Evolutionary conservation across 2,888 invertebrate species (phyloP), one percentile per base, ranked within the genome.

Genomic region (Kuschelorhynchus macadamiae): DNA sequence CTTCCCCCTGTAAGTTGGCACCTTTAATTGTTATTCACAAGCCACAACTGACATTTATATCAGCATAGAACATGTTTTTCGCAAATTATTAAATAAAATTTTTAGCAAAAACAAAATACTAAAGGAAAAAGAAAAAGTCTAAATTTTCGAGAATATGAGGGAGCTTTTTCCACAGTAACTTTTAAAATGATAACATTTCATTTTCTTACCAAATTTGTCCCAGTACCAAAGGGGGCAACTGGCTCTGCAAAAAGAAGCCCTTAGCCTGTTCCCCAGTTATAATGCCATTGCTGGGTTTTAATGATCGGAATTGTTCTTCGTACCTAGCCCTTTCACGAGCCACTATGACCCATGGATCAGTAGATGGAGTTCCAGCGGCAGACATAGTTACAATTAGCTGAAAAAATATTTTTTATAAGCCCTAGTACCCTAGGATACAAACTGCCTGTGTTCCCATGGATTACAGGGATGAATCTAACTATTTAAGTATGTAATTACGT

Each of bases 221-320:
- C 42, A 99, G 87, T 56, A 96, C 86, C 1, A 90, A 87, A 0
- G 97, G 95, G 4, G 97, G 94, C 71, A 99, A 86, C 79, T 96
- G 96, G 0, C 97, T 96, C 85, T 91, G 85, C 70, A 98, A 85
- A 80, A 99, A 91, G 81, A 98, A 96, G 53, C 93, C 91, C 84
- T 97, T 95, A 0, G 97, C 98, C 80, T 96, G 96, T 62, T 92
- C 94, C 0, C 96, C 98, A 14, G 95, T 95, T 11, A 98, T 90
- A 77, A 92, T 89, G 1, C 97, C 97, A 82, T 91, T 92, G 33
- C 90, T 86, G 0, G 97, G 97, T 53, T 94, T 94, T 5, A 98
- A 86, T 67, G 92, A 89, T 62, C 91, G 90, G 84, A 98, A 98
- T 85, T 98, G 98, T 74, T 94, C 92, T 70, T 95, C 92, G 84